A percentile compares a stretch with the other conserved stretches of the same genome.
Evolutionary conservation across 2,113 vertebrate species (phyloP).

Genomic region (Lichenostomus cassidix): DNA sequence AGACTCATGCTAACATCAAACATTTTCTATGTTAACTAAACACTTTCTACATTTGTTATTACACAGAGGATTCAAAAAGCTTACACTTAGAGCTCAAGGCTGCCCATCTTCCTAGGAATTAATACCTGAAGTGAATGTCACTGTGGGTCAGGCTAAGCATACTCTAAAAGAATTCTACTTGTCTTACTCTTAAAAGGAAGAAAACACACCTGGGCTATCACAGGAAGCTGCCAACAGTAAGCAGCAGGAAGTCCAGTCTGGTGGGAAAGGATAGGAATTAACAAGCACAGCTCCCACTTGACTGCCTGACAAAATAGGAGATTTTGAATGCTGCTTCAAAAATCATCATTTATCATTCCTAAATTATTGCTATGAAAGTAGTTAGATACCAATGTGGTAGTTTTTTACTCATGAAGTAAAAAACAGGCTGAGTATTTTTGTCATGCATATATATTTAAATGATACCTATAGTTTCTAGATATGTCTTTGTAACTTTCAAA

Average conservation of each 20-base stretch:
- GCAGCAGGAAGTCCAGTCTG: background rate
- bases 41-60: background rate
- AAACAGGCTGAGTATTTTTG: background rate
- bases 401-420: background rate
- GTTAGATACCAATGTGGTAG: background rate
- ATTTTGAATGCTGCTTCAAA: background rate
- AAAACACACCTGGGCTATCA: background rate
- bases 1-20: background rate
- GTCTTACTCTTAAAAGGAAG: background rate
- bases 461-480: background rate
- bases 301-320: background rate
- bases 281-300: background rate
- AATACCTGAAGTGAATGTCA: background rate
- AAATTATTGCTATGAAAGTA: background rate
- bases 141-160: background rate
- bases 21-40: background rate
- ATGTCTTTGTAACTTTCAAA: background rate
- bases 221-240: background rate
- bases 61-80: background rate
- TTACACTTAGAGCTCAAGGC: background rate
- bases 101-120: background rate
- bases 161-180: background rate
- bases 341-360: background rate
- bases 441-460: background rate
- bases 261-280: background rate